phyloP scores from a whole-genome alignment of 1,140 invertebrate genomes.

The Lepidostoma basale region DNA sequence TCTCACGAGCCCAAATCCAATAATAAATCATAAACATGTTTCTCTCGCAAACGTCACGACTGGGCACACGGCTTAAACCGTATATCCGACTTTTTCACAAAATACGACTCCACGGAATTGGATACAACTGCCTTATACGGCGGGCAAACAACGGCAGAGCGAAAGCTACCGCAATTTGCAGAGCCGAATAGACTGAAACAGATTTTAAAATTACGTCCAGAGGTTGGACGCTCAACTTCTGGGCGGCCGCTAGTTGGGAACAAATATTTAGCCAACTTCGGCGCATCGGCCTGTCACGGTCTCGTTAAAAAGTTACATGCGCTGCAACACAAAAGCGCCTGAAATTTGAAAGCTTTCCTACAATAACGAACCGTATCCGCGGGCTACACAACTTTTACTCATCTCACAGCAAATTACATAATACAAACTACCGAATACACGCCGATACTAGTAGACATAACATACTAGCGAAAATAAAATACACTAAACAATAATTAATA shows the following conservation, averaged over 20 bases:
- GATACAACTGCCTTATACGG: constrained; percentile 1
- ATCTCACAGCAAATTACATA: no score
- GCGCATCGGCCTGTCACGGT: background rate
- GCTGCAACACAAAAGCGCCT: no score
- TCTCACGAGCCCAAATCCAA: constrained; percentile 12
- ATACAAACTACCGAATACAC: no score
- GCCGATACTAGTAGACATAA: no score
- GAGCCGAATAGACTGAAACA: constrained; percentile 8
- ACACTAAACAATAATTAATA: no score
- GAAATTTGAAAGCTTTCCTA: no score
- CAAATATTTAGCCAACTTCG: constrained; percentile 8
- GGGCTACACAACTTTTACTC: no score
- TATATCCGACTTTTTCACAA: constrained; percentile 27
- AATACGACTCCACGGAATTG: constrained; percentile 9
- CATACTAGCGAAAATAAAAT: no score
- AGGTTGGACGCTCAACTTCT: background rate
- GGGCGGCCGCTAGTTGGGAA: background rate
- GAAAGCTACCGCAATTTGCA: constrained; percentile 12
- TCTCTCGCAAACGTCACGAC: constrained; percentile 18
- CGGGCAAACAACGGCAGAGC: background rate
- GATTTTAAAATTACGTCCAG: constrained; percentile 15
- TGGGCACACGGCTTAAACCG: background rate
- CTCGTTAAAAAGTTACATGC: background rate
- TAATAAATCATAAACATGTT: constrained; percentile 30
- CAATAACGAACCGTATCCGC: no score